These are phyloP conservation scores for Phalacrocorax pelagicus DNA, from an alignment of 2,113 vertebrate genomes.

Conservation along the genomic window DNA sequence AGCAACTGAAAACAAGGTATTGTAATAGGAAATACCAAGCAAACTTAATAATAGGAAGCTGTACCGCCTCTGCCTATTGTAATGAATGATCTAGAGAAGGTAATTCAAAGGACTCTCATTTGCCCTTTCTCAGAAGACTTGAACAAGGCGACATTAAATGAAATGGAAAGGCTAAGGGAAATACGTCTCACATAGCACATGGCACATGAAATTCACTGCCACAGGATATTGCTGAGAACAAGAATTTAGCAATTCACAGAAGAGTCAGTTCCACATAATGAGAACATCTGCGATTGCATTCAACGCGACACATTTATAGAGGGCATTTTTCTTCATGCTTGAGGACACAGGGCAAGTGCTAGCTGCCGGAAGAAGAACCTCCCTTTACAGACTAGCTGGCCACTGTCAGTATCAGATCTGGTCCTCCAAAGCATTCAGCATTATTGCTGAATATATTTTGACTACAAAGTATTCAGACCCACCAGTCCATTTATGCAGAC, in stretches of 20 bases:
- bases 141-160: not conserved
- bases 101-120: not conserved
- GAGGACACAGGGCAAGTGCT: not conserved
- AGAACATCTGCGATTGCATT: not conserved
- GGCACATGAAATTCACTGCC: not conserved
- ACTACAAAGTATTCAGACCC: not conserved
- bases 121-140: not conserved
- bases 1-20: not conserved
- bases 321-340: not conserved
- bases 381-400: not conserved
- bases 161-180: conserved; percentile 33
- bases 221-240: not conserved
- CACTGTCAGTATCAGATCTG: not conserved
- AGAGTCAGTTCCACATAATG: not conserved
- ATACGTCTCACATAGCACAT: not conserved
- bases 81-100: not conserved
- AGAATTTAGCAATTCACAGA: not conserved
- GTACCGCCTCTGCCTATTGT: not conserved
- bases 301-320: not conserved
- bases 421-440: not conserved
- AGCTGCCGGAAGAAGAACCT: not conserved
- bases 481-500: not conserved
- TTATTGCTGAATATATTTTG: not conserved
- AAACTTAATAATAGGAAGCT: conserved; percentile 6
- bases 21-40: not conserved